Evolutionary conservation across 2,888 invertebrate genomes (phyloP).

Genomic region (Barypeithes pellucidus): DNA sequence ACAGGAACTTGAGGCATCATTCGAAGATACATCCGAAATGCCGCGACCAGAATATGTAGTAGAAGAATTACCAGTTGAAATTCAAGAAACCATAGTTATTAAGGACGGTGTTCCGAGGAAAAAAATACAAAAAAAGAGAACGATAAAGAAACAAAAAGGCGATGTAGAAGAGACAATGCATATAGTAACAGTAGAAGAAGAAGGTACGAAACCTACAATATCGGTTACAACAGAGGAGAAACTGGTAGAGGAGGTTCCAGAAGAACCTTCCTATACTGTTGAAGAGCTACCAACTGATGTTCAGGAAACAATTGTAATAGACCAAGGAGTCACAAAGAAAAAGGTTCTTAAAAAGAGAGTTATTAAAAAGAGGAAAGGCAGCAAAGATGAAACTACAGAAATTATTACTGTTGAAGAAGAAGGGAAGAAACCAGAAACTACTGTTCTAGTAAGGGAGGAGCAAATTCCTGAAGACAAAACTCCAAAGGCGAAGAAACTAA

Average conservation of each 20-base stretch:
- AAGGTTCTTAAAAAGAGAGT: conserved; percentile 61
- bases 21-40: no score
- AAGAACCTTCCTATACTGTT: conserved; percentile 52
- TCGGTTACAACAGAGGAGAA: conserved; percentile 60
- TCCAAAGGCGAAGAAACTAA: conserved; percentile 32
- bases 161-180: conserved; percentile 65
- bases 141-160: conserved; percentile 63
- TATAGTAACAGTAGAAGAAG: conserved; percentile 66
- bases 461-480: conserved; percentile 7
- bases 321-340: conserved; percentile 65
- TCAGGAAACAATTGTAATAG: conserved; percentile 64
- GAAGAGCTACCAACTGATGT: conserved; percentile 63
- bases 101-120: conserved; percentile 69
- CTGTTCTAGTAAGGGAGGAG: conserved; percentile 63
- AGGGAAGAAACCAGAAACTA: conserved; percentile 67
- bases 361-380: conserved; percentile 62
- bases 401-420: conserved; percentile 64
- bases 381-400: conserved; percentile 61
- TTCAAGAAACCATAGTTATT: conserved; percentile 59
- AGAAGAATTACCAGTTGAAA: conserved; percentile 61
- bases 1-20: conserved; percentile 30
- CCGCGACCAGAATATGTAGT: conserved; percentile 51
- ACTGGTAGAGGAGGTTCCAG: conserved; percentile 44
- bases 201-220: conserved; percentile 58
- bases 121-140: conserved; percentile 60